phyloP scores from a whole-genome alignment of 2,888 invertebrate species.

The Zonitis immaculata region DNA sequence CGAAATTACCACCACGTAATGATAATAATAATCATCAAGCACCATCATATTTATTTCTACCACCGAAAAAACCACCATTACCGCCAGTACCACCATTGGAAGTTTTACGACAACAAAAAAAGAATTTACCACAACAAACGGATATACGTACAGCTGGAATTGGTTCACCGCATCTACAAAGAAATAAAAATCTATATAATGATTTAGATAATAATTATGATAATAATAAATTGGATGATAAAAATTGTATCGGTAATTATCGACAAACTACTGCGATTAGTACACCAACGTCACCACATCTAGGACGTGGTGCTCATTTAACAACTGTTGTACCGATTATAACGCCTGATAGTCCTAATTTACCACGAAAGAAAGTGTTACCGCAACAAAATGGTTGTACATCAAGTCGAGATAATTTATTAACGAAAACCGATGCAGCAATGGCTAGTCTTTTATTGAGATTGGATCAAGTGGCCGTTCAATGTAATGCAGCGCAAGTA shows the following conservation, averaged over 20 bases:
- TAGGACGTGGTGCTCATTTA: constrained; percentile 35
- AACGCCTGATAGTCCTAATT: constrained; percentile 25
- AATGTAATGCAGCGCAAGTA: constrained; percentile 67
- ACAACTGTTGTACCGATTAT: constrained; percentile 30
- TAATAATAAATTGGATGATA: constrained; percentile 20
- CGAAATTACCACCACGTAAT: constrained; percentile 54
- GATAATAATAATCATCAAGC: constrained; percentile 47
- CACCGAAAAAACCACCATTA: constrained; percentile 69
- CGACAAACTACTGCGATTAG: constrained; percentile 42
- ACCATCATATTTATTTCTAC: constrained; percentile 55
- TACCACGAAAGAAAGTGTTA: background rate
- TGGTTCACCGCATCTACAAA: constrained; percentile 60
- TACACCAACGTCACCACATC: constrained; percentile 47
- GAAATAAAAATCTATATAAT: constrained; percentile 56
- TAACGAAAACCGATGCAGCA: constrained; percentile 66
- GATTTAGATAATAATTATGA: constrained; percentile 53
- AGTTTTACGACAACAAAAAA: constrained; percentile 56
- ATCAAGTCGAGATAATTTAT: constrained; percentile 52
- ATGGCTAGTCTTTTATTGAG: constrained; percentile 63
- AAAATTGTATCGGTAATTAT: too few species aligned
- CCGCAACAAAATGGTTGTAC: constrained; percentile 37
- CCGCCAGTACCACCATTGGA: constrained; percentile 66
- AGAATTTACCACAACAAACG: constrained; percentile 37
- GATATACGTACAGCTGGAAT: constrained; percentile 58
- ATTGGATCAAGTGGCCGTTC: constrained; percentile 66